Conservation (phyloP, 2,797 vertebrate genomes). For the Argentina silus region DNA sequence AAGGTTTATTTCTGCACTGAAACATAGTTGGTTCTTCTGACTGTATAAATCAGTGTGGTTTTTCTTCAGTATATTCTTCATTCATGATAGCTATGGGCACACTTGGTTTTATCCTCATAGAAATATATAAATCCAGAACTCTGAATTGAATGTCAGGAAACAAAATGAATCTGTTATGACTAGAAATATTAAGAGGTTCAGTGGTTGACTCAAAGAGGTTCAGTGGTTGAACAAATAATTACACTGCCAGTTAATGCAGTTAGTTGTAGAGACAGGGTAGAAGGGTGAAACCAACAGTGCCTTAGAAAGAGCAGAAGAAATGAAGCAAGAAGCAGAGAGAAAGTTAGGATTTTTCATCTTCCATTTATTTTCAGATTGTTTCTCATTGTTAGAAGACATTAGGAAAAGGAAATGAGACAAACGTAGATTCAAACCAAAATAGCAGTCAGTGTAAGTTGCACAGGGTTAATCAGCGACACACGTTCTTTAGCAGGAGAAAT, state of each 20-base stretch:
- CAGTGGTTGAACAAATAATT: slow-evolving; percentile 10
- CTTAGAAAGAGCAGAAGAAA: slow-evolving; percentile 22
- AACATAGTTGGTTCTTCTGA: too few species aligned
- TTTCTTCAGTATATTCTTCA: background rate
- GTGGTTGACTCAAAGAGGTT: background rate
- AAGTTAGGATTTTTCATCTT: slow-evolving; percentile 76
- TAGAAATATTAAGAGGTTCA: background rate
- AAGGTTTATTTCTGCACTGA: too few species aligned
- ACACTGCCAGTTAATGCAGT: slow-evolving; percentile 49
- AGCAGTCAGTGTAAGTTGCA: slow-evolving; percentile 76
- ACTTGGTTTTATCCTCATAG: background rate
- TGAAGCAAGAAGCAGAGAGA: slow-evolving; percentile 60
- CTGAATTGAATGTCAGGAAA: background rate
- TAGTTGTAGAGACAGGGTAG: slow-evolving; percentile 34
- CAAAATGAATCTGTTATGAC: background rate
- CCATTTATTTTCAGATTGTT: slow-evolving; percentile 76
- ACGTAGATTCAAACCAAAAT: slow-evolving; percentile 66
- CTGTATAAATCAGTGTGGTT: background rate
- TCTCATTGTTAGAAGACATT: slow-evolving; percentile 73
- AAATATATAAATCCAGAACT: too few species aligned
- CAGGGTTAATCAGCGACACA: slow-evolving; percentile 68
- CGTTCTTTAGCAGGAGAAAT: slow-evolving; percentile 66
- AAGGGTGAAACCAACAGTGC: slow-evolving; percentile 26
- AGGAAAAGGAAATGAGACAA: slow-evolving; percentile 72
- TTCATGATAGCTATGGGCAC: background rate